Evolutionary conservation across 2,113 vertebrate genomes (phyloP), one percentile per base, ranked within the genome.

Genomic region (Antechinus flavipes): DNA sequence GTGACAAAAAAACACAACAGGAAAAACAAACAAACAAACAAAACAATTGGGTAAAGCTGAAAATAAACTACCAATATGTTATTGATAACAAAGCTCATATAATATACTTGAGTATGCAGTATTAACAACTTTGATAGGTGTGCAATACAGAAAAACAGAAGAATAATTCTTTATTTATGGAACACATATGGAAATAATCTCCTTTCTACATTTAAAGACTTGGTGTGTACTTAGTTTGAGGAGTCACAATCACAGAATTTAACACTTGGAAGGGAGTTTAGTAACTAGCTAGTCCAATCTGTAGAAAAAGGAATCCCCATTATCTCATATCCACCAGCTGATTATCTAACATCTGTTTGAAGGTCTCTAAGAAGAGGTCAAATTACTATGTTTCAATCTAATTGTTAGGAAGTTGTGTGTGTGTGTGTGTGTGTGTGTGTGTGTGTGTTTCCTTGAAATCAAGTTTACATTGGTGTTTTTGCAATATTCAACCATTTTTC

Each of bases 141-240:
- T 68, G 61, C 12, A 96, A 90, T 76, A 95, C 46, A 97, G n/a
- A 93, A 94, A 95, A 96, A 35, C 92, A 96, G 92, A 95, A 16
- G 94, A 90, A 26, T 94, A 92, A 96, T 92, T 47, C 91, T 96
- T 95, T 97, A 94, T 54, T 90, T 96, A 24, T 54, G 0, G 58
- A 95, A 95, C 91, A 5, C 30, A 95, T 89, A 30, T 95, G 54
- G 96, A 49, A n/a, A 96, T 93, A 96, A 97, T 97, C 54, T 52
- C 97, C 89, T 96, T 95, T 27, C 93, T 94, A 93, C 3, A 16
- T 68, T 16, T 68, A 68, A 35, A 68, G 61, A 35, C 30, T 68
- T 68, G 4, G 5, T 16, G 5, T 35, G 61, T 68, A 68, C 4
- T 68, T 14, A 68, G 61, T 68, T 35, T 68, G 58, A 68, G 61